These are phyloP conservation scores for Lepisosteus oculatus DNA, from an alignment of 2,113 vertebrate genomes.

Conservation along the genomic window DNA sequence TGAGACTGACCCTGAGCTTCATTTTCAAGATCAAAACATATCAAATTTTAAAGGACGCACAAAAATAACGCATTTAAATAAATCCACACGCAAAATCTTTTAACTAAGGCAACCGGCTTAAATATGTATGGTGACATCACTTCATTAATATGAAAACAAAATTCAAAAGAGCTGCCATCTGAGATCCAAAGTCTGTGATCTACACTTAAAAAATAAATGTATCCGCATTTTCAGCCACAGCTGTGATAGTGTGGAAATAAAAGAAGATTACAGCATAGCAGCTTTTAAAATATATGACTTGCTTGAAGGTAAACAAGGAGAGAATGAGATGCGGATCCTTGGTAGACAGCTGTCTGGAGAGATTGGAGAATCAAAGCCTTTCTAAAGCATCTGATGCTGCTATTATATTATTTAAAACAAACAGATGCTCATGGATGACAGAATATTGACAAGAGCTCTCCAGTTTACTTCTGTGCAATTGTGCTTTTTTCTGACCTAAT, in stretches of 20 bases:
- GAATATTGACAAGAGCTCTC: no score
- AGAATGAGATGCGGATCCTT: not conserved
- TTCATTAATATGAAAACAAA: not conserved
- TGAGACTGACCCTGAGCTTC: no score
- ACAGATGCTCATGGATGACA: no score
- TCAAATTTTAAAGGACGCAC: no score
- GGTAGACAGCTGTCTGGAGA: not conserved
- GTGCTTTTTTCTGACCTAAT: no score
- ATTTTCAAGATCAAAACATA: no score
- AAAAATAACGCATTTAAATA: no score
- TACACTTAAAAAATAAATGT: conserved; percentile 10
- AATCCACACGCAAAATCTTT: no score
- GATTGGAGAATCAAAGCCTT: not conserved
- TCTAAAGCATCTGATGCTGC: no score
- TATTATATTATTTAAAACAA: no score
- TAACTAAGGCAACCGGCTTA: no score
- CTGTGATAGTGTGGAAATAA: conserved; percentile 5
- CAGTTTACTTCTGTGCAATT: no score
- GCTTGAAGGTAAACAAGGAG: not conserved
- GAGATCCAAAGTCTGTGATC: conserved; percentile 10
- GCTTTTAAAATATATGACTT: not conserved
- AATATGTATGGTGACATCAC: not conserved
- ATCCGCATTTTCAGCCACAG: not conserved
- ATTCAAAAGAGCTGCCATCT: conserved; percentile 11
- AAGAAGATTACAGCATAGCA: conserved; percentile 7